phyloP scores from a whole-genome alignment of 2,113 vertebrate genomes.

The Casuarius casuarius region DNA sequence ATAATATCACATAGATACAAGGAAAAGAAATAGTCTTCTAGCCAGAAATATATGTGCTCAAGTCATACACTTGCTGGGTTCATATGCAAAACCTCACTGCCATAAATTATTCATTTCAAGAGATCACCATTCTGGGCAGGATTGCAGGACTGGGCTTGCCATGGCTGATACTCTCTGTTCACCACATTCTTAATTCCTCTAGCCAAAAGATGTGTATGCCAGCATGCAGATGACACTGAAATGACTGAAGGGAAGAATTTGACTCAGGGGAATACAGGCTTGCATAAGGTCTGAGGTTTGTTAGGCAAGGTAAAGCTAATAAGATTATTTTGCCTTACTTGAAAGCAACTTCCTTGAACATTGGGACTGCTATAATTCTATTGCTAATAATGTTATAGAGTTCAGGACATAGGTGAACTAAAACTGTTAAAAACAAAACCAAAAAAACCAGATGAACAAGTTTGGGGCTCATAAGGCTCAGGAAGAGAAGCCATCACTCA shows the following conservation, averaged over 20 bases:
- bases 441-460: not conserved
- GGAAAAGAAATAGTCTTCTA: not conserved
- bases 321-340: not conserved
- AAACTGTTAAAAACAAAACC: not conserved
- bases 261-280: not conserved
- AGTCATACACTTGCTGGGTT: not conserved
- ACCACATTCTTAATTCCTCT: not conserved
- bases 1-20: not conserved
- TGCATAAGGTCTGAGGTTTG: not conserved
- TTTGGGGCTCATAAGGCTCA: not conserved
- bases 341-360: conserved; percentile 38
- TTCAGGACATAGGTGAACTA: not conserved
- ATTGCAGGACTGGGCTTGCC: not conserved
- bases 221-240: not conserved
- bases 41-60: not conserved
- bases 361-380: not conserved
- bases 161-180: not conserved
- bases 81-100: not conserved
- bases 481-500: not conserved
- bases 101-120: not conserved
- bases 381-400: not conserved
- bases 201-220: not conserved
- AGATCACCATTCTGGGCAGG: not conserved
- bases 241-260: not conserved
- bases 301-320: not conserved